Evolutionary conservation across 2,888 invertebrate genomes (phyloP), one percentile per base, ranked within the genome.

Genomic region (Dynastes hyllus): DNA sequence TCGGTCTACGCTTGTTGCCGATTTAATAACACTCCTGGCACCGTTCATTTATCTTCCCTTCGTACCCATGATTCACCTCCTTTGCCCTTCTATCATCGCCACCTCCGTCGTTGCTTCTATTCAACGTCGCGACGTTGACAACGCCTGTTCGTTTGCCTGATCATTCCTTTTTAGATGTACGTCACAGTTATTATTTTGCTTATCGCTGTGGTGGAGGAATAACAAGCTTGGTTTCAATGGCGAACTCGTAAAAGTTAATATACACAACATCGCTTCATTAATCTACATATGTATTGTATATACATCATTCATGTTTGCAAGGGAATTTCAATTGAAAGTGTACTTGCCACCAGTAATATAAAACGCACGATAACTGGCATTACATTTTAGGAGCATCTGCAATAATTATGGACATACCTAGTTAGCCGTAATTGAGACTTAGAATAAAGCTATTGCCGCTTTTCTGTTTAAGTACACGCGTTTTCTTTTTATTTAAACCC

Each of bases 1-100:
- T 22, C 67, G 77, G 73, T 77, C 77, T 80, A 69, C 80, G 80
- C 82, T 83, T 81, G 81, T 82, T 81, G 81, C 80, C 78, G 82
- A 82, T 83, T 83, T 83, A 83, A 82, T 83, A 81, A 81, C 81
- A 81, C 81, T 80, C 82, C 77, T 67, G 81, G 80, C 79, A 80
- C 80, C 77, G 67, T 53, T 80, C 82, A 82, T 83, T 83, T 82
- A 82, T 83, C 82, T 82, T 82, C 81, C 82, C 81, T 69, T 82
- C 81, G 80, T 82, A 80, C 58, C 67, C 22, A 67, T 69, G 69
- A 77, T 77, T 67, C 32, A 37, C 45, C 66, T 16, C 29, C 29
- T n/a, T 27, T 32, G 63, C 63, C 63, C 58, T 53, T 37, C 55
- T 55, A 32, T n/a, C 40, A 22, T 45, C 66, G 40, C 40, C 66